phyloP scores from a whole-genome alignment of 2,888 invertebrate species.

The Cephus pulcher region DNA sequence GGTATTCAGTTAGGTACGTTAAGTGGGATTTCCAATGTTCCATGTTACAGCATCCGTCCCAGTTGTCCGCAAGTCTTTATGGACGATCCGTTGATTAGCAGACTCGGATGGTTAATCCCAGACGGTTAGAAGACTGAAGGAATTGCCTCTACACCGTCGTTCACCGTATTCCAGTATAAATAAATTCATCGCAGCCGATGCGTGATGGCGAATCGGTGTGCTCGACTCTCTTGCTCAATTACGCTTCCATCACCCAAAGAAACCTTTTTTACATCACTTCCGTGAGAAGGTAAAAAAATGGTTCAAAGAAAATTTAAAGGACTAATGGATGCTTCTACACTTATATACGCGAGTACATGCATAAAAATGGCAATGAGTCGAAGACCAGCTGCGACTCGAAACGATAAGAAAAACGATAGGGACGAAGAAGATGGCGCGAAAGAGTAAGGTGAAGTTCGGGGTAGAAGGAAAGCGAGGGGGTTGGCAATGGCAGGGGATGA shows the following conservation, averaged over 20 bases:
- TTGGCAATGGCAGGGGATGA: conserved; percentile 6
- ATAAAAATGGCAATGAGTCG: conserved; percentile 41
- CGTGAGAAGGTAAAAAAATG: background rate
- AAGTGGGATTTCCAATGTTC: no score
- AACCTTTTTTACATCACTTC: background rate
- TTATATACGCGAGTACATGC: conserved; percentile 27
- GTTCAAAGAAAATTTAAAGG: background rate
- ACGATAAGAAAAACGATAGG: conserved; percentile 23
- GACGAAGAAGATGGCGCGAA: conserved; percentile 1
- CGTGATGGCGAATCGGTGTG: background rate
- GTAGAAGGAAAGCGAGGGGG: conserved; percentile 9
- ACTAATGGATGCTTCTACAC: background rate
- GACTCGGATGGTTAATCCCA: background rate
- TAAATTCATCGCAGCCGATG: background rate
- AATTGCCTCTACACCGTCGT: background rate
- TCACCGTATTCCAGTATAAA: background rate
- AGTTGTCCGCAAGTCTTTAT: no score
- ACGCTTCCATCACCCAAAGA: background rate
- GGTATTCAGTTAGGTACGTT: no score
- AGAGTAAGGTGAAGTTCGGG: conserved; percentile 1
- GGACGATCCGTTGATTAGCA: background rate
- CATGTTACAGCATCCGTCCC: no score
- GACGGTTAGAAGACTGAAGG: background rate
- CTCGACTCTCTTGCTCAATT: background rate
- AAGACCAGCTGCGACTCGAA: background rate